A percentile compares a stretch with the other conserved stretches of the same genome.
Conservation (phyloP, 2,888 invertebrate species). For the Saturnia pavonia region DNA sequence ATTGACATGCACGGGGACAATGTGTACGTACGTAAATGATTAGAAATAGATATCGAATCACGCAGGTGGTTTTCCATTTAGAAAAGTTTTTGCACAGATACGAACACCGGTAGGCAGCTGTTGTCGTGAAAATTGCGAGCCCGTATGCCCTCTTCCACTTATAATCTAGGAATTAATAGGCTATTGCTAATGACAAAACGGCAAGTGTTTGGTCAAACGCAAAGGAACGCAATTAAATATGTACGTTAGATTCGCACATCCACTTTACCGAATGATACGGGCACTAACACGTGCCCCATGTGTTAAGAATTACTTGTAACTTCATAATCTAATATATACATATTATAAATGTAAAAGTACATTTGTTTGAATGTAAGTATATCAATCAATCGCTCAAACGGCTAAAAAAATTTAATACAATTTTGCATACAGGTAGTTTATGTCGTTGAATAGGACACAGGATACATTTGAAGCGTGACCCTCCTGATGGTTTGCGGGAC, state of each 20-base stretch:
- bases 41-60: conserved; percentile 26
- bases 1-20: neutral
- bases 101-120: conserved; percentile 58
- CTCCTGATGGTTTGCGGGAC: too few species aligned
- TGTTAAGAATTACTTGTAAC: conserved; percentile 13
- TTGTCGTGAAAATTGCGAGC: conserved; percentile 74
- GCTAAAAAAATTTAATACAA: too few species aligned
- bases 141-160: conserved; percentile 69
- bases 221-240: conserved; percentile 55
- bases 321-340: too few species aligned
- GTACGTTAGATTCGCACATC: conserved; percentile 60
- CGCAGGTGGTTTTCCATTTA: conserved; percentile 74
- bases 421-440: too few species aligned
- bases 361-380: too few species aligned
- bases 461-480: too few species aligned
- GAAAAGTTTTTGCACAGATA: conserved; percentile 79
- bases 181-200: conserved; percentile 77
- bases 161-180: conserved; percentile 79
- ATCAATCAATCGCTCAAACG: too few species aligned
- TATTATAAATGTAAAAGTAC: too few species aligned
- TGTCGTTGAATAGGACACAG: too few species aligned
- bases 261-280: conserved; percentile 63
- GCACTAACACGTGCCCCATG: conserved; percentile 58
- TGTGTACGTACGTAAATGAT: conserved; percentile 1
- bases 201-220: conserved; percentile 65